phyloP scores from a whole-genome alignment of 2,888 invertebrate species.

The Anodontia alba region DNA sequence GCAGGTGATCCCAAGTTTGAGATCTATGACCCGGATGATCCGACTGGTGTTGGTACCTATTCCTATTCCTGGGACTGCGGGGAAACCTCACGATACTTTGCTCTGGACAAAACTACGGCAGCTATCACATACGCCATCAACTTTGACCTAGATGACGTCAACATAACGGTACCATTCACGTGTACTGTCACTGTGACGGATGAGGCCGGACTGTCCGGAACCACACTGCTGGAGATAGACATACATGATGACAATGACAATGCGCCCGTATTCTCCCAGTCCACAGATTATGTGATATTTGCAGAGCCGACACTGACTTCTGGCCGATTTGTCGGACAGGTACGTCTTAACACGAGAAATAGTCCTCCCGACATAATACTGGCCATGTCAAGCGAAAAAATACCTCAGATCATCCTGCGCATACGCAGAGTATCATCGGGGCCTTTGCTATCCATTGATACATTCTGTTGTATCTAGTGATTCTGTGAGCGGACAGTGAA shows the following conservation, averaged over 20 bases:
- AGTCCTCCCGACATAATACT: no score
- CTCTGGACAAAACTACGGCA: constrained; percentile 29
- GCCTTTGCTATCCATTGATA: no score
- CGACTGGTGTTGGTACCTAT: constrained; percentile 19
- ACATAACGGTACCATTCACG: constrained; percentile 39
- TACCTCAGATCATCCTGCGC: no score
- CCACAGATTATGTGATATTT: constrained; percentile 48
- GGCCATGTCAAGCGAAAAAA: no score
- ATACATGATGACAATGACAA: constrained; percentile 61
- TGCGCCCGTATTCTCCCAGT: constrained; percentile 47
- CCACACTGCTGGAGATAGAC: constrained; percentile 48
- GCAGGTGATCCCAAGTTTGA: constrained; percentile 36
- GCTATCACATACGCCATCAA: constrained; percentile 43
- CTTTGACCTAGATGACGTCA: constrained; percentile 52
- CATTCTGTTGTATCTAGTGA: no score
- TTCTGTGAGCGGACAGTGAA: no score
- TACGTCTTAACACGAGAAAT: not conserved
- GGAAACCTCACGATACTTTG: constrained; percentile 37
- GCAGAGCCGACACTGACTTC: constrained; percentile 43
- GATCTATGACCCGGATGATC: constrained; percentile 53
- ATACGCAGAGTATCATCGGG: no score
- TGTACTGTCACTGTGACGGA: constrained; percentile 56
- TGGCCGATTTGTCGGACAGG: constrained; percentile 54
- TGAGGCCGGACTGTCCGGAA: constrained; percentile 49
- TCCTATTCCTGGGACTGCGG: constrained; percentile 48